These are phyloP conservation scores for Diplodus sargus DNA, from an alignment of 2,797 vertebrate species.

Conservation along the genomic window DNA sequence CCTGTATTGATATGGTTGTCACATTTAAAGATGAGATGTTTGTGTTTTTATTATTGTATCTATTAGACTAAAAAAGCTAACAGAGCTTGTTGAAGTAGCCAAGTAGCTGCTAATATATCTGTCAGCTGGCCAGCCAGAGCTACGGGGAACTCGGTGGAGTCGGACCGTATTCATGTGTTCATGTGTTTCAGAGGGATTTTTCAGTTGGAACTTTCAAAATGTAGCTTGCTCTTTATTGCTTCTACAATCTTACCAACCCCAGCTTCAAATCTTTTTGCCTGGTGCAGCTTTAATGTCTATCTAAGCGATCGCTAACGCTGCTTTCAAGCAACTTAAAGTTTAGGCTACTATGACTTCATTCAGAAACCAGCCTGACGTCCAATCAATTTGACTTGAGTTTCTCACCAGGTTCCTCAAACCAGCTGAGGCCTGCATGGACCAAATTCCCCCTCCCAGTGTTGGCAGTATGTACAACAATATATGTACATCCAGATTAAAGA, in stretches of 20 bases:
- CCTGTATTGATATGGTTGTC: too few species aligned
- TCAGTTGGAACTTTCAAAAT: too few species aligned
- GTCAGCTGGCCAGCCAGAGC: too few species aligned
- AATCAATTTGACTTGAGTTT: not conserved
- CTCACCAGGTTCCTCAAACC: conserved; percentile 71
- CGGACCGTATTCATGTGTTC: too few species aligned
- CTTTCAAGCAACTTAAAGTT: conserved; percentile 2
- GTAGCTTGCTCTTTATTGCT: too few species aligned
- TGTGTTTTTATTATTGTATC: too few species aligned
- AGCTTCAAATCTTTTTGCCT: not conserved
- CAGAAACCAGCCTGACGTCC: conserved; percentile 61
- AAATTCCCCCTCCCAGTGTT: conserved; percentile 9
- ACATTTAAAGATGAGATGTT: too few species aligned
- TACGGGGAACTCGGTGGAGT: too few species aligned
- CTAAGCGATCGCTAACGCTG: not conserved
- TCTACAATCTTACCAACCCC: not conserved
- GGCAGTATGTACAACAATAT: conserved; percentile 38
- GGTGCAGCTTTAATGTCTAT: conserved; percentile 13
- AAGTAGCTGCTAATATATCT: too few species aligned
- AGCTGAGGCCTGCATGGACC: conserved; percentile 67
- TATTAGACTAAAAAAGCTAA: too few species aligned
- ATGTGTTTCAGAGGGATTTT: too few species aligned
- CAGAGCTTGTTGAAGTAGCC: too few species aligned
- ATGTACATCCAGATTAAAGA: conserved; percentile 52
- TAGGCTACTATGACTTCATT: not conserved